Percentiles rank a stretch among this genome's conserved stretches.
Conservation (phyloP, 2,888 invertebrate genomes). For the Ennomos erosarius region DNA sequence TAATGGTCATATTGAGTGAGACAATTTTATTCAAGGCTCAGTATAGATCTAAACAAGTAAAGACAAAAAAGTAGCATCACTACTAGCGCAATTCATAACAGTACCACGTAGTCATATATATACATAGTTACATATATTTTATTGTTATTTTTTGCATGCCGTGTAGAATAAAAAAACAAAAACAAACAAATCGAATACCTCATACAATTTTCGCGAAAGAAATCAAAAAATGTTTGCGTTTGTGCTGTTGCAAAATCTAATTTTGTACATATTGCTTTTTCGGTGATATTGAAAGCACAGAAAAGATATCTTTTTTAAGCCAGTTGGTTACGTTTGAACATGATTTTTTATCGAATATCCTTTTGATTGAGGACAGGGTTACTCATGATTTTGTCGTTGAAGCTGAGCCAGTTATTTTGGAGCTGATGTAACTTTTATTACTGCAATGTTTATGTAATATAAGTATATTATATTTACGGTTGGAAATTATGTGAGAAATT, state of each 20-base stretch:
- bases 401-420: slow-evolving; percentile 22
- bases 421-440: neutral
- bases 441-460: neutral
- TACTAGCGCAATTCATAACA: too few relatives aligned
- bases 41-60: neutral
- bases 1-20: neutral
- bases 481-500: too few relatives aligned
- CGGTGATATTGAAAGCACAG: slow-evolving; percentile 26
- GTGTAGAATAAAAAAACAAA: too few relatives aligned
- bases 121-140: too few relatives aligned
- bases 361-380: slow-evolving; percentile 24
- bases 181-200: too few relatives aligned
- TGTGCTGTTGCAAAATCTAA: slow-evolving; percentile 35
- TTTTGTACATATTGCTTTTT: slow-evolving; percentile 32
- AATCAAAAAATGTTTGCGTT: slow-evolving; percentile 22
- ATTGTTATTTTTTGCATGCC: too few relatives aligned
- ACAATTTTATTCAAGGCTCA: neutral
- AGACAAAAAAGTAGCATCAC: too few relatives aligned
- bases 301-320: slow-evolving; percentile 35
- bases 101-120: too few relatives aligned
- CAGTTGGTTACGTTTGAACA: slow-evolving; percentile 36
- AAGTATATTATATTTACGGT: too few relatives aligned
- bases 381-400: slow-evolving; percentile 34
- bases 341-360: slow-evolving; percentile 40
- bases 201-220: slow-evolving; percentile 3